Evolutionary conservation across 2,113 vertebrate genomes (phyloP), one percentile per base, ranked within the genome.

Genomic region (Anguilla japonica): DNA sequence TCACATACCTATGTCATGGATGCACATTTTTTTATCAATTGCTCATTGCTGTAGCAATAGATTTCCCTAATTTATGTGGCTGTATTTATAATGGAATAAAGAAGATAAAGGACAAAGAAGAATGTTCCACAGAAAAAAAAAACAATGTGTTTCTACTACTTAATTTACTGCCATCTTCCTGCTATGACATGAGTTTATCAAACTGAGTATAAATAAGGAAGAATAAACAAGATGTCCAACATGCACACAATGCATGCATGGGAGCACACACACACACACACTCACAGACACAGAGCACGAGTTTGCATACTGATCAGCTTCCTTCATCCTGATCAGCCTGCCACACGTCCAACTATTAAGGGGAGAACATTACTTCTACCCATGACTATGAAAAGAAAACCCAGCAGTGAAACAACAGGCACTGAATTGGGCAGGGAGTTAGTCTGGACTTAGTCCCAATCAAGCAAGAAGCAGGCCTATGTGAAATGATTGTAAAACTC

Each of bases 371-470:
- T 46, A 41, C 26, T 46, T 18, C 41, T 41, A 41, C 13, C 11
- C 20, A 41, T 41, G 41, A 4, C 50, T 11, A 29, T 34, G 0
- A 22, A 53, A n/a, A 16, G 22, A 53, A 26, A 22, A 82, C 43
- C 81, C 43, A 53, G 43, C 81, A 82, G 50, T 53, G 81, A 82
- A n/a, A 41, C 3, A 20, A 82, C 41, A 82, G 81, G 81, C 81
- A 41, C 43, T 41, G 46, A n/a, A 18, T 22, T n/a, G 6, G 41
- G 43, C 13, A 13, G 8, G 16, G 20, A 22, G 26, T 3, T 50
- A n/a, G 41, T 50, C 81, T 82, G 43, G 41, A 41, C 26, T 6
- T 41, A 1, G 26, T 56, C 50, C 50, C 50, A 29, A 53, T 80
- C 79, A 26, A 26, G 71, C 26, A 34, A 75, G 9, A 75, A 80